Evolutionary conservation across 2,888 invertebrate species (phyloP), one percentile per base, ranked within the genome.

Genomic region (Lasiommata megera): DNA sequence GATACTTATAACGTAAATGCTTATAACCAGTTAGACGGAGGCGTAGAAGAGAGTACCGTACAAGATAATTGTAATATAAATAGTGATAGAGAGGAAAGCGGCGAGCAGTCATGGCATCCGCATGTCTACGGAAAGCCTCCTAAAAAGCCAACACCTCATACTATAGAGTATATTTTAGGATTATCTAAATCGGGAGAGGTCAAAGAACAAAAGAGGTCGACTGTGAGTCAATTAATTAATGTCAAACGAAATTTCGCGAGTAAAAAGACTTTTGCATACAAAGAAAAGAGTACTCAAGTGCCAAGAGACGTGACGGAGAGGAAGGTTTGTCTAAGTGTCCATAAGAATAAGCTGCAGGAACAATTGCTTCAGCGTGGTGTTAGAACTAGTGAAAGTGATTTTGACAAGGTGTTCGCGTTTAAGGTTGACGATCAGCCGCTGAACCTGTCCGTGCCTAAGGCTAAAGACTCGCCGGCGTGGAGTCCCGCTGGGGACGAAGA

Each of bases 101-200:
- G 63, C 1, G 86, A 84, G 65, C 82, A 77, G 1, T 85, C 96
- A 37, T 97, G 97, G 97, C 97, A 97, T 87, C 95, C 96, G 34
- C 97, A 97, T 80, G 96, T 97, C 17, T 97, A 97, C 79, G 95
- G 94, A 1, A 94, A 94, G 69, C 94, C 96, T 9, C 96, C 96
- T 8, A 94, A 94, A 69, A 93, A 93, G 55, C 96, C 96, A 0
- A 97, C 98, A 1, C 96, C 97, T 3, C 96, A 97, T 82, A 93
- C 94, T 38, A 98, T 98, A 74, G 95, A 95, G 65, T 96, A 97
- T 77, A 98, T 98, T 67, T 91, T 98, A 69, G 97, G 96, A 11
- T 47, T 94, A 61, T 60, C 74, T 23, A 77, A 65, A 43, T 56
- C 61, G 61, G 69, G 67, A 18, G 75, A 73, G 23, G 63, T 61